Conservation (phyloP, 2,797 vertebrate species). For the Lacerta agilis region DNA sequence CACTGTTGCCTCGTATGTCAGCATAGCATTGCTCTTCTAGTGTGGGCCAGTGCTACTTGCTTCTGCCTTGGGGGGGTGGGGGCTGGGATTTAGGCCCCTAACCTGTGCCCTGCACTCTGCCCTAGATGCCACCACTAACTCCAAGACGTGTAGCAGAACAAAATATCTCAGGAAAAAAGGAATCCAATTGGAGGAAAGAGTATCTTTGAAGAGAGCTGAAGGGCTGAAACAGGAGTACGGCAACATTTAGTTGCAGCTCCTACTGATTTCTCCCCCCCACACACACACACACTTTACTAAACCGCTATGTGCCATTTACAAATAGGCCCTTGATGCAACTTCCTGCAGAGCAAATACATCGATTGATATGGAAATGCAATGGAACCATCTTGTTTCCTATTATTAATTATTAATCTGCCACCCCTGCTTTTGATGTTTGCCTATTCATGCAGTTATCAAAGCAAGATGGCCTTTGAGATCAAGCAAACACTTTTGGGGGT, state of each 20-base stretch:
- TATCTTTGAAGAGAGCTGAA: background rate
- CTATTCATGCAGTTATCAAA: background rate
- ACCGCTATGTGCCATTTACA: background rate
- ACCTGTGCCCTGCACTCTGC: no score
- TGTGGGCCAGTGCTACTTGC: no score
- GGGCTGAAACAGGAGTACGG: background rate
- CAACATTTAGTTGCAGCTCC: background rate
- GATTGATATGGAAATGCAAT: constrained; percentile 18
- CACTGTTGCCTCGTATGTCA: no score
- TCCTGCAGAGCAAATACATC: background rate
- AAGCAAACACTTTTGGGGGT: background rate
- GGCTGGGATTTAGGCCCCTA: no score
- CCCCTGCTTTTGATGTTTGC: background rate
- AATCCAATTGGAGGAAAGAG: no score
- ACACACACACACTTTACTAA: background rate
- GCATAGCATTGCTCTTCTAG: no score
- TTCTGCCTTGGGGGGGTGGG: no score
- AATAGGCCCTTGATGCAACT: constrained; percentile 1
- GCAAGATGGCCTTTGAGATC: background rate
- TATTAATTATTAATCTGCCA: background rate
- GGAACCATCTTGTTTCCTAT: constrained; percentile 41
- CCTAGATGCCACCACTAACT: no score
- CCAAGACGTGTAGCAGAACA: no score
- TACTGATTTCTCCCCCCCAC: background rate
- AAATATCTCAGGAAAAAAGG: background rate